Percentiles rank a stretch among this genome's conserved stretches.
Conservation (phyloP, 2,797 vertebrate species). For the Pantherophis vulpinus region DNA sequence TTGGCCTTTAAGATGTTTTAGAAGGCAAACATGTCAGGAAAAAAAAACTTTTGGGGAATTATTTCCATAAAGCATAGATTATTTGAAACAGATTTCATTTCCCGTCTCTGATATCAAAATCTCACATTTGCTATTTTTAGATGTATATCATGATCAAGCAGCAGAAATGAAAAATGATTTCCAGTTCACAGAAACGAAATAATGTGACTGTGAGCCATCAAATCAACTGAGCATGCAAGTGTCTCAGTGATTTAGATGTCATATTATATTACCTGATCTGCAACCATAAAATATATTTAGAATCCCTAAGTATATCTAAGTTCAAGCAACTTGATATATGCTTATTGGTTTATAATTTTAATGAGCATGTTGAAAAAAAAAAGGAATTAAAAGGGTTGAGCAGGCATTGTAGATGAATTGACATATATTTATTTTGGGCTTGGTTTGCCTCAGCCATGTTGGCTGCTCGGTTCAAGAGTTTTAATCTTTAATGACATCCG, state of each 20-base stretch:
- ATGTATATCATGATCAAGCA: background rate
- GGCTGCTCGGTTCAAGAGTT: background rate
- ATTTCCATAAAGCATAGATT: background rate
- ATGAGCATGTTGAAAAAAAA: background rate
- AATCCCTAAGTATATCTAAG: background rate
- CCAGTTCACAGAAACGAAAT: background rate
- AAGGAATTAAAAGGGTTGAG: background rate
- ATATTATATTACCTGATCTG: background rate
- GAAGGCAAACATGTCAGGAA: background rate
- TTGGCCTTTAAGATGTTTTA: background rate
- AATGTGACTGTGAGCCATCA: background rate
- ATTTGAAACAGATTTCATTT: background rate
- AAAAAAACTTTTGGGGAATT: too few species aligned
- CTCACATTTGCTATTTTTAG: background rate
- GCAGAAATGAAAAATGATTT: background rate
- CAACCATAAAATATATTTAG: background rate
- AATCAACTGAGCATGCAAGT: background rate
- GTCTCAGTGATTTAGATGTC: background rate
- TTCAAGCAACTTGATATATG: background rate
- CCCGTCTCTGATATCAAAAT: background rate
- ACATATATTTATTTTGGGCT: background rate
- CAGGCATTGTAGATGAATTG: background rate
- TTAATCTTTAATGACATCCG: background rate
- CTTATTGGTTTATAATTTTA: background rate
- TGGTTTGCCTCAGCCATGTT: background rate